These are phyloP conservation scores for Neolamprologus cancellatus DNA, from an alignment of 2,113 vertebrate genomes.

Conservation along the genomic window DNA sequence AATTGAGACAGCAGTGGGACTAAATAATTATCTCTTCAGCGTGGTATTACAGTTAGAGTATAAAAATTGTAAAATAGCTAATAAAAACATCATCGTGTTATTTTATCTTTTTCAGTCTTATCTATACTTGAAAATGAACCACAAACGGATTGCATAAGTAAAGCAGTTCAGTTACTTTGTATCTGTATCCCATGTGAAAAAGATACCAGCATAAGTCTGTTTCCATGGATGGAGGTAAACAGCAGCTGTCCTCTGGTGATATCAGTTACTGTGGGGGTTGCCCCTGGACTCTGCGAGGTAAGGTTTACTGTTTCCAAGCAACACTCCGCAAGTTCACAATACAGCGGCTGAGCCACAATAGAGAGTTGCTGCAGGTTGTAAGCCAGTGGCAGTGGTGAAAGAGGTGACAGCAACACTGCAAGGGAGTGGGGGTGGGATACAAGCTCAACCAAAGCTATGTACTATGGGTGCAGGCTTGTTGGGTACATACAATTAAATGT, in stretches of 20 bases:
- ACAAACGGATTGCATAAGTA: neutral
- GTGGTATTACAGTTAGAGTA: neutral
- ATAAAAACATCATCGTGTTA: neutral
- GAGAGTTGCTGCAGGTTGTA: neutral
- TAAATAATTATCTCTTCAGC: neutral
- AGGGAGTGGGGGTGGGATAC: neutral
- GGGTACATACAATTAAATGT: neutral
- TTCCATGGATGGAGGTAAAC: slow-evolving; percentile 39
- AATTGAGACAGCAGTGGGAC: neutral
- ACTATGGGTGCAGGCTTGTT: neutral
- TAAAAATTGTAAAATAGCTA: neutral
- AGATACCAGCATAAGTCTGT: slow-evolving; percentile 13
- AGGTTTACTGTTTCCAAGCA: slow-evolving; percentile 48
- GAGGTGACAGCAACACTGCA: neutral
- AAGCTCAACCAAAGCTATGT: neutral
- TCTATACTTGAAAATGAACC: neutral
- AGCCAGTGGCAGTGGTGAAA: neutral
- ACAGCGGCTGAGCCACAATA: neutral
- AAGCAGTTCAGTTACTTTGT: slow-evolving; percentile 12
- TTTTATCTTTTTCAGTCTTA: neutral
- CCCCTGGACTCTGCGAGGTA: slow-evolving; percentile 18
- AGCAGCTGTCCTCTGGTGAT: slow-evolving; percentile 25
- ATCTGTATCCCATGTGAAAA: slow-evolving; percentile 1
- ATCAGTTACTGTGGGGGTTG: slow-evolving; percentile 37
- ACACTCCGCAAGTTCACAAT: slow-evolving; percentile 27